These are phyloP conservation scores for Nettapus auritus DNA, from an alignment of 2,113 vertebrate species.

Conservation along the genomic window DNA sequence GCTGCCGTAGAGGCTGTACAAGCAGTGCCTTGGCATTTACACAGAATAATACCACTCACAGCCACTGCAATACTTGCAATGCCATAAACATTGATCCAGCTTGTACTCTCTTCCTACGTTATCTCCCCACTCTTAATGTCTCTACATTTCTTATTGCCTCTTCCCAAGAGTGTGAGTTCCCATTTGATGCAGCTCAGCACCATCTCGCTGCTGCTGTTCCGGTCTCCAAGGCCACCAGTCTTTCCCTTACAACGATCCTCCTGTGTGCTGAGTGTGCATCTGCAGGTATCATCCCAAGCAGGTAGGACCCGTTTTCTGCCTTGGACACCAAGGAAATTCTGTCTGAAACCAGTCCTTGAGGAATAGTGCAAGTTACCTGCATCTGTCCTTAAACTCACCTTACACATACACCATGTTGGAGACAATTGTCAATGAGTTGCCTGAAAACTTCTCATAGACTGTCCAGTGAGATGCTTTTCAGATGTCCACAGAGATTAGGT, in stretches of 20 bases:
- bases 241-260: neutral
- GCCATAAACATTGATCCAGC: neutral
- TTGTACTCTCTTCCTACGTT: neutral
- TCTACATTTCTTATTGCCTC: neutral
- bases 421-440: neutral
- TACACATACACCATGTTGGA: fast-evolving
- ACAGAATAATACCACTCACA: neutral
- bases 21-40: neutral
- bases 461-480: neutral
- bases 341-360: neutral
- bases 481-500: neutral
- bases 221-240: neutral
- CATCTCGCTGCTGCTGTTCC: neutral
- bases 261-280: neutral
- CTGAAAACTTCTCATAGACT: neutral
- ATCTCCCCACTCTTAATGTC: neutral
- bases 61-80: neutral
- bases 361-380: neutral
- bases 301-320: neutral
- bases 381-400: neutral
- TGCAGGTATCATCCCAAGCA: neutral
- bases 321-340: neutral
- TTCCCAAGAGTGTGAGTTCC: neutral
- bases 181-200: fast-evolving
- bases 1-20: neutral